Evolutionary conservation across 2,113 vertebrate species (phyloP).

Genomic region (Corythoichthys intestinalis): DNA sequence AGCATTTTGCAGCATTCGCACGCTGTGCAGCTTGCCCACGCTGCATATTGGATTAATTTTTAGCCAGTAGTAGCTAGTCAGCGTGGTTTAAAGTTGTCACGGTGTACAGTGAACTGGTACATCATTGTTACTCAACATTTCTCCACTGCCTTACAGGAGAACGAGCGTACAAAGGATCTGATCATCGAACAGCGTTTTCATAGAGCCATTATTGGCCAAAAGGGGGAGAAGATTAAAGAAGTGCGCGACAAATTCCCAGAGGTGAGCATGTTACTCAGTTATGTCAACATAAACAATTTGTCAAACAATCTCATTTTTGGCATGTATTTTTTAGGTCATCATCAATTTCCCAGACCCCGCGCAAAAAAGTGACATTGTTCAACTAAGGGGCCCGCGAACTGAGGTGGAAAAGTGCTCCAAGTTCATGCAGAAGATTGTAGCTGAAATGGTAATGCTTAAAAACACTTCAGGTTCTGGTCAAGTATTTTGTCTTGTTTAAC

Average conservation of each 20-base stretch:
- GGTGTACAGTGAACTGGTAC: too few relatives aligned
- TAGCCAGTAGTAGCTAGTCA: too few relatives aligned
- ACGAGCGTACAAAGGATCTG: constrained; percentile 98
- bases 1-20: too few relatives aligned
- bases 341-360: constrained; percentile 98
- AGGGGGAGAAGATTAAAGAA: constrained; percentile 96
- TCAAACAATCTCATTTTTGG: not conserved
- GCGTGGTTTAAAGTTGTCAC: too few relatives aligned
- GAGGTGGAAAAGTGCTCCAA: constrained; percentile 98
- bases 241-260: constrained; percentile 97
- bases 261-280: constrained; percentile 53
- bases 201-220: constrained; percentile 97
- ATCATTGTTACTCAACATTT: not conserved
- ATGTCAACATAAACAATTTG: not conserved
- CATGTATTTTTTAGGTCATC: constrained; percentile 78
- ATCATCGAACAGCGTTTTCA: constrained; percentile 98
- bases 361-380: constrained; percentile 95
- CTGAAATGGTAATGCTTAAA: constrained; percentile 82
- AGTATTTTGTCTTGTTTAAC: not conserved
- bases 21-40: too few relatives aligned
- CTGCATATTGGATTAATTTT: too few relatives aligned
- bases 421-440: constrained; percentile 96
- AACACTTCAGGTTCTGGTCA: not conserved
- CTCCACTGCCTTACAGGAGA: constrained; percentile 75
- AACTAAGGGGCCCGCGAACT: constrained; percentile 91